These are phyloP conservation scores for Sarcophilus harrisii DNA, from an alignment of 2,797 vertebrate species.

Conservation along the genomic window DNA sequence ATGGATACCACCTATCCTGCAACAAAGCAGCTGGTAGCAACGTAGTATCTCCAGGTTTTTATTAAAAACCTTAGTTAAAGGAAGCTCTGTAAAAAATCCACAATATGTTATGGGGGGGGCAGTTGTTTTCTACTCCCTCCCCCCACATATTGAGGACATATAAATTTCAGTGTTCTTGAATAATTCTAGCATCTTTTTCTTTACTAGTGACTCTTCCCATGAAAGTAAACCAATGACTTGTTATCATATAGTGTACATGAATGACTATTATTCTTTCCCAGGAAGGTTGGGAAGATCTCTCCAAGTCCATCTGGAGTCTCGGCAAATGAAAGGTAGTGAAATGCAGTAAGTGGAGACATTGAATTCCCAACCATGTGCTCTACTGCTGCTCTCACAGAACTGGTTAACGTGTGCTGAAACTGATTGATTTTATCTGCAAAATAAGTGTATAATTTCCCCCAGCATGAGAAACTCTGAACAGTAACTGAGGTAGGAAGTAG, in stretches of 20 bases:
- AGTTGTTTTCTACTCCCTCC: slow-evolving; percentile 2
- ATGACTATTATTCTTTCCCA: slow-evolving; percentile 12
- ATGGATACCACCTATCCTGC: neutral
- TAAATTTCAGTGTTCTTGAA: slow-evolving; percentile 17
- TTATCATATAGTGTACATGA: neutral
- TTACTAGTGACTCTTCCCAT: neutral
- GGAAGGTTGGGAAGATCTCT: neutral
- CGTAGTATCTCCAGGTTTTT: neutral
- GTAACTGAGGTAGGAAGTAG: slow-evolving; percentile 37
- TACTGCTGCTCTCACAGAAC: neutral
- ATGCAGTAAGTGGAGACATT: slow-evolving; percentile 30
- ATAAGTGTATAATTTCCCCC: slow-evolving; percentile 45
- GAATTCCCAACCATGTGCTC: neutral
- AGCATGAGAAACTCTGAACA: slow-evolving; percentile 41
- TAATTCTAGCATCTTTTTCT: slow-evolving; percentile 18
- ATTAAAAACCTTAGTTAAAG: neutral
- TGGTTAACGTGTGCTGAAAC: slow-evolving; percentile 40
- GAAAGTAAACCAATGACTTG: slow-evolving; percentile 4
- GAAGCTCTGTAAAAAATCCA: slow-evolving; percentile 7
- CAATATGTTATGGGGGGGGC: neutral
- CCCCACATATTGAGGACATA: neutral
- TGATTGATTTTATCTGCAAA: slow-evolving; percentile 53
- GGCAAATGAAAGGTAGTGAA: slow-evolving; percentile 12
- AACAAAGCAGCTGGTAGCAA: neutral
- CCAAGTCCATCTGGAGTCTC: neutral